Evolutionary conservation across 2,888 invertebrate species (phyloP).

Genomic region (Dorcus hopei): DNA sequence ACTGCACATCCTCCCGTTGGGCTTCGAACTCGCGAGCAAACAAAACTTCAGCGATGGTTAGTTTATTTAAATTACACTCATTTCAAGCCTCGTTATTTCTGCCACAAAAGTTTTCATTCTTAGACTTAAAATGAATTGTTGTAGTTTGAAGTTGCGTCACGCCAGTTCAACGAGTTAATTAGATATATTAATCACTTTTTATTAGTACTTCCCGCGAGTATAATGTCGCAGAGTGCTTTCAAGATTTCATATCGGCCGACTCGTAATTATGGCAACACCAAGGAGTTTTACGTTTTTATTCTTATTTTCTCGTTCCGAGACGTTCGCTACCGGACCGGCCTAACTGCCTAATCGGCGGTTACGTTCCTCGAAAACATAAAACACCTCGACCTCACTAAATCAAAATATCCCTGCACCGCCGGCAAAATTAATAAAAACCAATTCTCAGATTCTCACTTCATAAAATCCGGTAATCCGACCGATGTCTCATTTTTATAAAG

Average conservation of each 20-base stretch:
- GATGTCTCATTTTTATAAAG: conserved; percentile 20
- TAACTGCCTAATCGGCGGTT: neutral
- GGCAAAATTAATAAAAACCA: conserved; percentile 11
- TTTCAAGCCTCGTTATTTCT: conserved; percentile 40
- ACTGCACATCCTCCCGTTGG: conserved; percentile 1
- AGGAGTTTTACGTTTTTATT: conserved; percentile 5
- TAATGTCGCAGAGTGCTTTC: conserved; percentile 35
- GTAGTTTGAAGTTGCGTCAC: conserved; percentile 41
- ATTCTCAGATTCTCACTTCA: conserved; percentile 10
- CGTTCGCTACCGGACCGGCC: no score
- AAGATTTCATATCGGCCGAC: conserved; percentile 36
- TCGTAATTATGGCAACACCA: conserved; percentile 36
- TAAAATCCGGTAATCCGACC: conserved; percentile 14
- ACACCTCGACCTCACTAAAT: neutral
- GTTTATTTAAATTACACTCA: conserved; percentile 42
- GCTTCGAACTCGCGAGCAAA: conserved; percentile 12
- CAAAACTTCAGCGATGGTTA: conserved; percentile 33
- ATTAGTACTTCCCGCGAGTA: conserved; percentile 37
- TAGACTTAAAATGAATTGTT: conserved; percentile 39
- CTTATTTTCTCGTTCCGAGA: neutral
- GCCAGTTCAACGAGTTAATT: conserved; percentile 43
- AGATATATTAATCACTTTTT: conserved; percentile 45
- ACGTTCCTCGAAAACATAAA: neutral
- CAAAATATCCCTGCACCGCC: conserved; percentile 6
- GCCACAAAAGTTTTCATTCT: conserved; percentile 36